Conservation (phyloP, 2,113 vertebrate genomes). For the Cacatua alba region DNA sequence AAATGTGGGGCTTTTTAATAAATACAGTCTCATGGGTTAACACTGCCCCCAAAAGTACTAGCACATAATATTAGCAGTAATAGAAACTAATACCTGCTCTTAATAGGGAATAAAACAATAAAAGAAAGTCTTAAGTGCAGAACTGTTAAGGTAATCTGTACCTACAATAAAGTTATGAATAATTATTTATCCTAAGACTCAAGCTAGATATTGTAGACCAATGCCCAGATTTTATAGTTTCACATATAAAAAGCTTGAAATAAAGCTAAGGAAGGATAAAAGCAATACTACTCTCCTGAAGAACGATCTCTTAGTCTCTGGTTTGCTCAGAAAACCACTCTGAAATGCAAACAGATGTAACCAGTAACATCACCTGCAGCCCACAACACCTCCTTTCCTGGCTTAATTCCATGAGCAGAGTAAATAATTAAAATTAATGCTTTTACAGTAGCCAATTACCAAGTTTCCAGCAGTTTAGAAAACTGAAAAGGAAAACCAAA, state of each 20-base stretch:
- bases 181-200: neutral
- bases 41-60: neutral
- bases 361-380: neutral
- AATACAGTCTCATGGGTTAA: neutral
- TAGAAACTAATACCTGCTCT: neutral
- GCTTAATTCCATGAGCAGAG: neutral
- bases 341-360: neutral
- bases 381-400: neutral
- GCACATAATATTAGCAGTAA: neutral
- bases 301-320: neutral
- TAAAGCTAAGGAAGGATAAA: neutral
- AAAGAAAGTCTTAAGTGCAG: neutral
- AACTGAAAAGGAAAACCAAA: neutral
- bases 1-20: neutral
- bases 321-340: neutral
- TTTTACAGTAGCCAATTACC: neutral
- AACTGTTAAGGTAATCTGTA: neutral
- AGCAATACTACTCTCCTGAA: neutral
- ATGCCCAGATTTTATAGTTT: constrained; percentile 31
- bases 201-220: neutral
- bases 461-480: neutral
- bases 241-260: neutral
- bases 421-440: neutral
- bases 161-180: neutral
- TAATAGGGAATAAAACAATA: neutral